A percentile compares a stretch with the other conserved stretches of the same genome.
Conservation (phyloP, 2,797 vertebrate species). For the Spea hammondii region DNA sequence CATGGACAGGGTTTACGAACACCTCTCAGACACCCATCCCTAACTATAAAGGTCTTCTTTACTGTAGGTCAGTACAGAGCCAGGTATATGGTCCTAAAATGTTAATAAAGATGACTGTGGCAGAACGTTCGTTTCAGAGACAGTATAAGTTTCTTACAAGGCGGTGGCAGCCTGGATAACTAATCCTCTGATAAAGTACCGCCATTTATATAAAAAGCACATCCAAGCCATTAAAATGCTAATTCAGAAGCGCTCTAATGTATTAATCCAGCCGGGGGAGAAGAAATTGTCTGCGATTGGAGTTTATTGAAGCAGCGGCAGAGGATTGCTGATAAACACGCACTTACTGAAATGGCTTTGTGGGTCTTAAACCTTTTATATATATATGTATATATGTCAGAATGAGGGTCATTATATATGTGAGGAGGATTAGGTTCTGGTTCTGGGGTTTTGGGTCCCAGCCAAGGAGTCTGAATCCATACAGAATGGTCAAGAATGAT, state of each 20-base stretch:
- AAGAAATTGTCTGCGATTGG: slow-evolving; percentile 61
- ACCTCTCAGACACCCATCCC: too few relatives aligned
- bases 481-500: too few relatives aligned
- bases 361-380: too few relatives aligned
- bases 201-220: slow-evolving; percentile 63
- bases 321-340: slow-evolving; percentile 43
- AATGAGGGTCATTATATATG: too few relatives aligned
- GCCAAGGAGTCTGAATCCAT: too few relatives aligned
- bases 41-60: too few relatives aligned
- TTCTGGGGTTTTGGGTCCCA: too few relatives aligned
- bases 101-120: slow-evolving; percentile 24
- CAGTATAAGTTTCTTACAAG: slow-evolving; percentile 20
- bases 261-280: slow-evolving; percentile 59
- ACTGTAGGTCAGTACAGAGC: too few relatives aligned
- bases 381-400: too few relatives aligned
- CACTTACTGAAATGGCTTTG: not conserved
- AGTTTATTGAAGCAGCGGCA: slow-evolving; percentile 60
- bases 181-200: slow-evolving; percentile 65
- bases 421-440: too few relatives aligned
- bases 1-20: too few relatives aligned
- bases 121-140: slow-evolving; percentile 36
- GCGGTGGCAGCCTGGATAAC: slow-evolving; percentile 56
- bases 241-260: slow-evolving; percentile 65
- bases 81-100: too few relatives aligned
- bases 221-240: slow-evolving; percentile 67